phyloP scores from a whole-genome alignment of 2,113 vertebrate genomes.

The Vulpes lagopus region DNA sequence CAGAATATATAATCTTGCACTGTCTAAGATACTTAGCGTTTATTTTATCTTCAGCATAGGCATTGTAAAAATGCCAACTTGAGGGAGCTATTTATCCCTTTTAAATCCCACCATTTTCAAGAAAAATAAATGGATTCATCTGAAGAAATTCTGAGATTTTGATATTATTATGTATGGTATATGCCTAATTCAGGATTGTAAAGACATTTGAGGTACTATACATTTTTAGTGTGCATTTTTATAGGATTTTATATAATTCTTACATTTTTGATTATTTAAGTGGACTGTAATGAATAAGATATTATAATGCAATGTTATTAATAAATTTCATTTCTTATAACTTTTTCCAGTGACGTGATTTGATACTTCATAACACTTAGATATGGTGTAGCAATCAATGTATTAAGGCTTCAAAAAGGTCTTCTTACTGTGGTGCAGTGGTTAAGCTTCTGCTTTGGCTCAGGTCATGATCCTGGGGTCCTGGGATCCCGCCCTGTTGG shows the following conservation, averaged over 20 bases:
- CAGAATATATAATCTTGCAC: background rate
- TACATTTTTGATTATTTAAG: background rate
- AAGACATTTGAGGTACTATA: background rate
- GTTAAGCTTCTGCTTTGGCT: no score
- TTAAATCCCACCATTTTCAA: background rate
- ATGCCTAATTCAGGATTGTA: background rate
- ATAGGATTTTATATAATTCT: background rate
- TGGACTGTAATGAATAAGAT: background rate
- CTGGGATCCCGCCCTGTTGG: no score
- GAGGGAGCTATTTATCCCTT: background rate
- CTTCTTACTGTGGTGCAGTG: background rate
- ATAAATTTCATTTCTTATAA: background rate
- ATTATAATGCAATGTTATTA: background rate
- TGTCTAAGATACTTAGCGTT: background rate
- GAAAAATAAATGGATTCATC: background rate
- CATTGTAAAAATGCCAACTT: background rate
- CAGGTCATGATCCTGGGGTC: no score
- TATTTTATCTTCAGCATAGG: constrained; percentile 20
- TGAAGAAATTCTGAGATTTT: background rate
- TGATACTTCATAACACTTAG: background rate
- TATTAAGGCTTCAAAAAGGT: background rate
- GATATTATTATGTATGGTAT: background rate
- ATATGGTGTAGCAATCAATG: background rate
- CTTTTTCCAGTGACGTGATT: background rate
- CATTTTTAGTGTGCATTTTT: background rate